Evolutionary conservation across 2,113 vertebrate genomes (phyloP), one percentile per base, ranked within the genome.

Genomic region (Monopterus albus): DNA sequence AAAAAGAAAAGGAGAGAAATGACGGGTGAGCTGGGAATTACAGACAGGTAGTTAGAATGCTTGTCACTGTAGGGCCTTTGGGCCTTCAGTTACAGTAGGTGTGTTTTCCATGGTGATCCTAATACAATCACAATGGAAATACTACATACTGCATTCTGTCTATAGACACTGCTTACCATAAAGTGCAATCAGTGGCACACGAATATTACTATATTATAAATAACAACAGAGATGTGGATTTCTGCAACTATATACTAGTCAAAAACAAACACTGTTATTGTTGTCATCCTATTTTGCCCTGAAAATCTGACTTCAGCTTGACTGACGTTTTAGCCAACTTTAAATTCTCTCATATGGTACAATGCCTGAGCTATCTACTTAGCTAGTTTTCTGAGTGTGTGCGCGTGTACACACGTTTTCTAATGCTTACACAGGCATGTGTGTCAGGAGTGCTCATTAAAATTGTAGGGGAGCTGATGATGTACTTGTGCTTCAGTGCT

Each of bases 401-500:
- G 13, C 11, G 7, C 4, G 40, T 36, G 13, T 56, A 17, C 33
- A n/a, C 50, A 49, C 45, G 18, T 70, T 49, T 81, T 43, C 53
- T 66, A 74, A 51, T 29, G 40, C 43, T 42, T 42, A 46, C 56
- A 46, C 50, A 23, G 28, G 46, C 52, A 63, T 71, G 67, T 8
- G 7, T 68, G 56, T 79, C 72, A 67, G 42, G 31, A 55, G 51
- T 31, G 46, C 72, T 82, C 76, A 85, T 83, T 89, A 83, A 77
- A 79, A 52, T 47, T 71, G 47, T 26, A 56, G 74, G 66, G 55
- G 46, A 58, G 57, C 40, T 33, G 75, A 68, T 55, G 67, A 40
- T 35, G 38, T 64, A 39, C 18, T 69, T 47, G 42, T 28, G 72
- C 69, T 63, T 42, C 68, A 51, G 42, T 56, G 67, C 72, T 79